Percentiles rank a stretch among this genome's conserved stretches.
These are phyloP conservation scores for Paralvinella palmiformis DNA, from an alignment of 1,140 invertebrate genomes.

Conservation along the genomic window DNA sequence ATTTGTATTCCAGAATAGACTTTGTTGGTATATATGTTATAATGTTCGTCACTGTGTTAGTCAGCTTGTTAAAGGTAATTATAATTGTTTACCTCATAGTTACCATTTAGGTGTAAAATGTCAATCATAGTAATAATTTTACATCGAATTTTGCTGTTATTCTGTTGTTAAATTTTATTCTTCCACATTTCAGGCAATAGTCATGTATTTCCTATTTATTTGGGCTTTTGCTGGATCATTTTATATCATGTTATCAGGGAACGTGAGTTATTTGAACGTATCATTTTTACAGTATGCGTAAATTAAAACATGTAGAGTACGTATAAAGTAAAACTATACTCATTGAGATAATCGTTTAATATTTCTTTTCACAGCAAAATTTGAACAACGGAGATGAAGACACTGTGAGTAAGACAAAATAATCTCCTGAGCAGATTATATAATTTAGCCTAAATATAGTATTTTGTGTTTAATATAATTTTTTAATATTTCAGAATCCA, in stretches of 20 bases:
- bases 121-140: neutral
- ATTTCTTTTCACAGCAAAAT: neutral
- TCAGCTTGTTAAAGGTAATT: slow-evolving; percentile 20
- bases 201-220: slow-evolving; percentile 19
- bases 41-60: slow-evolving; percentile 23
- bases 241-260: slow-evolving; percentile 18
- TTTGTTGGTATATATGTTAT: slow-evolving; percentile 24
- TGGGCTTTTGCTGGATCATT: slow-evolving; percentile 18
- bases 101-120: neutral
- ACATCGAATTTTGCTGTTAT: neutral
- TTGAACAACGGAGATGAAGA: neutral
- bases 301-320: neutral
- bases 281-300: neutral
- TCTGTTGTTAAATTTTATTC: neutral
- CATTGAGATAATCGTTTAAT: neutral
- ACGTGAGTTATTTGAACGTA: slow-evolving; percentile 2
- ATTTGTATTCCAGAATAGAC: slow-evolving; percentile 22
- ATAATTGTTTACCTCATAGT: neutral
- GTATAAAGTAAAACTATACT: neutral
- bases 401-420: neutral
- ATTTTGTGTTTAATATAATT: neutral
- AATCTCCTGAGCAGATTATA: neutral
- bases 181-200: slow-evolving; percentile 16
- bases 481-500: neutral
- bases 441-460: neutral